phyloP scores from a whole-genome alignment of 2,888 invertebrate species.

The Agrotis segetum region DNA sequence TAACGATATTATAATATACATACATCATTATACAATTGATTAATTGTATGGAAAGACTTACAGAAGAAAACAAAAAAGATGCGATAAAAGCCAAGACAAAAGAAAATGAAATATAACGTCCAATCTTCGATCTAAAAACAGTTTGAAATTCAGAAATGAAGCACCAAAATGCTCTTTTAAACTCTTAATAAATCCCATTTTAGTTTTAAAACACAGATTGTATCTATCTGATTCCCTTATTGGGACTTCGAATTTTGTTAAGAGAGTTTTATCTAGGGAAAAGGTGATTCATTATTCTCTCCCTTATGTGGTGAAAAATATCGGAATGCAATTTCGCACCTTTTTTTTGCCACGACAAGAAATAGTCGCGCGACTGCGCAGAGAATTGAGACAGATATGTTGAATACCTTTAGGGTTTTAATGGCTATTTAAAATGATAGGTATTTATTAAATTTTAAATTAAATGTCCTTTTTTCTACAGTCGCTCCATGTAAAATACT shows the following conservation, averaged over 20 bases:
- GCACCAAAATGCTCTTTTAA: constrained; percentile 8
- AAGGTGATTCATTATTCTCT: constrained; percentile 59
- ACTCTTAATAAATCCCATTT: constrained; percentile 41
- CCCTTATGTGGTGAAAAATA: constrained; percentile 50
- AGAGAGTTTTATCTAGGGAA: constrained; percentile 30
- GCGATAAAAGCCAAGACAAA: not conserved
- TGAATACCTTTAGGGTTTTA: constrained; percentile 15
- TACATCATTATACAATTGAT: too few species aligned
- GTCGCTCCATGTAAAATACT: too few species aligned
- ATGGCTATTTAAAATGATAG: constrained; percentile 13
- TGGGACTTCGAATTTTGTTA: constrained; percentile 54
- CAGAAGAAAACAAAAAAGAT: not conserved
- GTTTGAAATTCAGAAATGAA: not conserved
- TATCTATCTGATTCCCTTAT: constrained; percentile 50
- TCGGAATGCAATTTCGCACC: constrained; percentile 42
- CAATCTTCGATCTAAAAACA: constrained; percentile 33
- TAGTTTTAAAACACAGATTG: constrained; percentile 32
- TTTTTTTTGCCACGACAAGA: constrained; percentile 29
- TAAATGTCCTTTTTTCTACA: not conserved
- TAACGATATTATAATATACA: too few species aligned
- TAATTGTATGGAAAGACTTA: too few species aligned
- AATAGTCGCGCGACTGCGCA: constrained; percentile 33
- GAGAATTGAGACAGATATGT: constrained; percentile 42
- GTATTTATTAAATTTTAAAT: too few species aligned
- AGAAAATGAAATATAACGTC: not conserved